These are phyloP conservation scores for Hypotaenidia philippensis DNA, from an alignment of 2,797 vertebrate species.

Conservation along the genomic window DNA sequence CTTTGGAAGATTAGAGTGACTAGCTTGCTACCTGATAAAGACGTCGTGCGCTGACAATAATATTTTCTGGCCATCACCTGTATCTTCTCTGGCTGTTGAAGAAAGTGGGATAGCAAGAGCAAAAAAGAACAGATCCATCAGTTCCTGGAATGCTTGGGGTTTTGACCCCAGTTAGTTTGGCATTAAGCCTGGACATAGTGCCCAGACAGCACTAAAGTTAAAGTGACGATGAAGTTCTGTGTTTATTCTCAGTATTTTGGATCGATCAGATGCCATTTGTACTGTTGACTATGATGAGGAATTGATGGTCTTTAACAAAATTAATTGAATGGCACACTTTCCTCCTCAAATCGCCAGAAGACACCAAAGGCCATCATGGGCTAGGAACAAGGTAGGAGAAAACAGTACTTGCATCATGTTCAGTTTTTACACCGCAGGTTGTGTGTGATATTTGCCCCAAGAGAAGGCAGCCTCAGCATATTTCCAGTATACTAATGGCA, in stretches of 20 bases:
- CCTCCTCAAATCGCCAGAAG: neutral
- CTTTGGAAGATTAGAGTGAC: neutral
- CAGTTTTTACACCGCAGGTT: neutral
- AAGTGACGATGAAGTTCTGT: neutral
- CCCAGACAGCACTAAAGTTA: neutral
- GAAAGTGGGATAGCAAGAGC: neutral
- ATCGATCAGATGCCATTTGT: neutral
- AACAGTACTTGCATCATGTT: neutral
- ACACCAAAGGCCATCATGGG: neutral
- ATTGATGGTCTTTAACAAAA: neutral
- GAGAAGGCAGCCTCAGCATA: neutral
- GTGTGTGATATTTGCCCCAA: neutral
- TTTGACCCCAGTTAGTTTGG: neutral
- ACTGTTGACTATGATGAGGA: neutral
- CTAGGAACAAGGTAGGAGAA: neutral
- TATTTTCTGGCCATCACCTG: neutral
- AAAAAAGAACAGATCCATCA: neutral
- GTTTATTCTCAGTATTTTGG: neutral
- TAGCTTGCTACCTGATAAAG: neutral
- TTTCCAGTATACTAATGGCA: neutral
- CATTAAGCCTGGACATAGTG: neutral
- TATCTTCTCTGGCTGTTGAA: neutral
- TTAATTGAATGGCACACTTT: neutral
- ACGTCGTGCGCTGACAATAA: neutral
- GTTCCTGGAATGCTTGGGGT: neutral